phyloP scores from a whole-genome alignment of 2,888 invertebrate genomes.

The Orthonevra nobilis region DNA sequence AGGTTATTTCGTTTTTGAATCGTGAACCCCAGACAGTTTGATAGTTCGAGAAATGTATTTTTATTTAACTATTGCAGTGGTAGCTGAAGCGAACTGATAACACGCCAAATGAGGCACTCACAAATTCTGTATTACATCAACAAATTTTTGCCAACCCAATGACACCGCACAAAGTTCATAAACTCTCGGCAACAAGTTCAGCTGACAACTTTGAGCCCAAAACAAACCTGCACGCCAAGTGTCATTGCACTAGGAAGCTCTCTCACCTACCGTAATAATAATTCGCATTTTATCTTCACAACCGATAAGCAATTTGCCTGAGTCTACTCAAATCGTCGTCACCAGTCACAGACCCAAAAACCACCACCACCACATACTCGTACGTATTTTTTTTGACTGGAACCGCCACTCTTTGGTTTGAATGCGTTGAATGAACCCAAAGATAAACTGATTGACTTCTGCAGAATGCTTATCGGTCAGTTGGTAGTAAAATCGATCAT shows the following conservation, averaged over 20 bases:
- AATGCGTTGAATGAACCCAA: conserved; percentile 29
- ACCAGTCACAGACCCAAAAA: no score
- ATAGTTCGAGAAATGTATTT: no score
- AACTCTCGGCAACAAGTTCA: background rate
- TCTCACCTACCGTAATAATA: conserved; percentile 28
- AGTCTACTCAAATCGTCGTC: conserved; percentile 36
- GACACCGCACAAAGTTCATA: background rate
- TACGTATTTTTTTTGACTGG: conserved; percentile 26
- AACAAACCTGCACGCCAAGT: background rate
- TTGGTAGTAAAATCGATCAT: conserved; percentile 30
- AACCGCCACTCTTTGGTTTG: conserved; percentile 26
- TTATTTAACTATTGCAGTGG: no score
- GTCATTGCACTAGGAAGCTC: conserved; percentile 53
- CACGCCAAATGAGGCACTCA: no score
- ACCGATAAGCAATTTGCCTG: conserved; percentile 57
- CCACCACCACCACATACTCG: conserved; percentile 8
- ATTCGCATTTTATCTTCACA: conserved; percentile 50
- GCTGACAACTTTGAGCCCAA: background rate
- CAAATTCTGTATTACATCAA: no score
- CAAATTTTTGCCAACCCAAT: background rate
- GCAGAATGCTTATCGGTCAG: conserved; percentile 45
- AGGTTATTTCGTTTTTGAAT: no score
- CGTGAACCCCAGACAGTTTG: no score
- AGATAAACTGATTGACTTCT: conserved; percentile 10
- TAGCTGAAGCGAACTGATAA: no score